These are phyloP conservation scores for Morus bassanus DNA, from an alignment of 2,797 vertebrate species.

Conservation along the genomic window DNA sequence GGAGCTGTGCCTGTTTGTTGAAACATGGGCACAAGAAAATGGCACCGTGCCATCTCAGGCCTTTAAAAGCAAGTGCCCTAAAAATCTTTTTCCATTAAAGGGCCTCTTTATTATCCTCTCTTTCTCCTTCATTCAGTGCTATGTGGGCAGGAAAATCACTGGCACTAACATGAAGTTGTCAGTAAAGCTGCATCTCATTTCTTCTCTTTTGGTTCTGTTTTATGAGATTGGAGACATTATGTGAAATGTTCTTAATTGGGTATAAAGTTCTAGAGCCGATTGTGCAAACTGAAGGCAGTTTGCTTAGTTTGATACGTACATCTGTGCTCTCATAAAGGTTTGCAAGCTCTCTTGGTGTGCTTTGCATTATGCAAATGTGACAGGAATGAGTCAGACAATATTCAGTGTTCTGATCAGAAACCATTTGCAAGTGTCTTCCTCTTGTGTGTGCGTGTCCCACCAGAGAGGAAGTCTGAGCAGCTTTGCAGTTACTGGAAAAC, in stretches of 20 bases:
- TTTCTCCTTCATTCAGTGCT: background rate
- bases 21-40: background rate
- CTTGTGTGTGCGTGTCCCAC: background rate
- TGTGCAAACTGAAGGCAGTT: background rate
- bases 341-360: background rate
- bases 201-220: background rate
- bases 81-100: background rate
- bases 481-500: background rate
- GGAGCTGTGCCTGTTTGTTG: background rate
- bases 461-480: constrained; percentile 26
- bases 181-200: background rate
- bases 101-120: background rate
- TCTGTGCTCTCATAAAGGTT: background rate
- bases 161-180: background rate
- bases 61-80: background rate
- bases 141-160: background rate
- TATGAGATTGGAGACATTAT: background rate
- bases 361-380: background rate
- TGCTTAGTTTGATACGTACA: background rate
- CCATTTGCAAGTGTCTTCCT: constrained; percentile 31
- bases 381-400: background rate
- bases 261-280: background rate
- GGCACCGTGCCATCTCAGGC: background rate
- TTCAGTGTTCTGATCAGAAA: background rate
- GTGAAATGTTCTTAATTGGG: background rate